A percentile compares a stretch with the other conserved stretches of the same genome.
Evolutionary conservation across 2,888 invertebrate genomes (phyloP).

Genomic region (Spisula subtruncata): DNA sequence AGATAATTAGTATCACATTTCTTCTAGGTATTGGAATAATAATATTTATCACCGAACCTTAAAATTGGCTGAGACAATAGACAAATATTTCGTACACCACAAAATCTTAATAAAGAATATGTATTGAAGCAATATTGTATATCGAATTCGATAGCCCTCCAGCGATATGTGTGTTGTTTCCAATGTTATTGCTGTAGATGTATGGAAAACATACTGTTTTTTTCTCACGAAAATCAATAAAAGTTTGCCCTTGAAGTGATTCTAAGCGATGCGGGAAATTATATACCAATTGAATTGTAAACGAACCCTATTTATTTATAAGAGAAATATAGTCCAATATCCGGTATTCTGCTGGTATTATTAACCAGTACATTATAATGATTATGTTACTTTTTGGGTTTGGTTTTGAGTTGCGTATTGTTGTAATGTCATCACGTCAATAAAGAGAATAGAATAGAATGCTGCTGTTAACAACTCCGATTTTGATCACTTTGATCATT

Average conservation of each 20-base stretch:
- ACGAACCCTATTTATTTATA: neutral
- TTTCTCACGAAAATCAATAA: neutral
- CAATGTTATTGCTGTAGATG: neutral
- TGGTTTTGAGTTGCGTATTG: too few species aligned
- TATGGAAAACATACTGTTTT: neutral
- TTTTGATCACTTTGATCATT: too few species aligned
- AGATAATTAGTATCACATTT: neutral
- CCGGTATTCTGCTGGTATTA: too few species aligned
- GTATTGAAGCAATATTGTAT: neutral
- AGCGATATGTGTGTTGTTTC: neutral
- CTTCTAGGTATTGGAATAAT: neutral
- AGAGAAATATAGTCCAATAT: neutral
- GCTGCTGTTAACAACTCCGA: too few species aligned
- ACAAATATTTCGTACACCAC: neutral
- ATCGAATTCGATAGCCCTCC: neutral
- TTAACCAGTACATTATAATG: too few species aligned
- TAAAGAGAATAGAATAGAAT: too few species aligned
- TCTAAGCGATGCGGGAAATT: neutral
- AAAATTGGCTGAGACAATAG: conserved; percentile 9
- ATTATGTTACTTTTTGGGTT: too few species aligned
- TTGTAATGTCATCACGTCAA: too few species aligned
- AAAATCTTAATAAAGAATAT: neutral
- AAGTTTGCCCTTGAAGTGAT: neutral
- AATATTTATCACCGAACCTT: neutral
- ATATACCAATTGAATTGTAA: neutral